Base-by-base conservation (phyloP, 1,140 invertebrate species). In the Drosophila quadrilineata region DNA sequence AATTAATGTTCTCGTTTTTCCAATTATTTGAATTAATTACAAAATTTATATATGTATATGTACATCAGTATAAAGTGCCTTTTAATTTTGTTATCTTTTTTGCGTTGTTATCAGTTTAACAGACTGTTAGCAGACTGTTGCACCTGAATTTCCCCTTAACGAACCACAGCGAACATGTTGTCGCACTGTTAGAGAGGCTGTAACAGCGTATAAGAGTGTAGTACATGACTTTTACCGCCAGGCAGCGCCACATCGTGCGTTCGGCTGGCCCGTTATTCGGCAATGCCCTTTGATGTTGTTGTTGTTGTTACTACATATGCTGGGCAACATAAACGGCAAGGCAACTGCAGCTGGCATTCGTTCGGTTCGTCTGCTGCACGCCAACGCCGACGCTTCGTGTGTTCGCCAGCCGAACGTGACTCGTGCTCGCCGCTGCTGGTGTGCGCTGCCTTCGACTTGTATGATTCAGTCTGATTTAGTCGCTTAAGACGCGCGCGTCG, bases 401-500 rank as follows among this genome's bases (percentile, higher is more conserved):
- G 29, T 48, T 35, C n/a, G n/a, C n/a, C n/a, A n/a, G n/a, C n/a
- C n/a, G n/a, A n/a, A n/a, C n/a, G n/a, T n/a, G n/a, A n/a, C n/a
- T n/a, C n/a, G n/a, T n/a, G n/a, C n/a, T n/a, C n/a, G n/a, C n/a
- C n/a, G n/a, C n/a, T n/a, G n/a, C n/a, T n/a, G n/a, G 41, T 8
- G 17, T 59, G 5, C 9, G 22, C 19, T n/a, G 26, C 1, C 36
- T 41, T 35, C 31, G 31, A 67, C 57, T 54, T 62, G 48, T 62
- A 43, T 62, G 64, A 67, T 41, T 62, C 64, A 40, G 33, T 52
- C 31, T n/a, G 41, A 41, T 57, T 62, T 50, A 69, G 73, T 68
- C 50, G 50, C 56, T 60, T 43, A 52, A 43, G 59, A 72, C 74
- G 69, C 49, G 64, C 40, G 19, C 41, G 71, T 67, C 66, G 31